Conservation (phyloP, 2,797 vertebrate species). For the Capromys pilorides region DNA sequence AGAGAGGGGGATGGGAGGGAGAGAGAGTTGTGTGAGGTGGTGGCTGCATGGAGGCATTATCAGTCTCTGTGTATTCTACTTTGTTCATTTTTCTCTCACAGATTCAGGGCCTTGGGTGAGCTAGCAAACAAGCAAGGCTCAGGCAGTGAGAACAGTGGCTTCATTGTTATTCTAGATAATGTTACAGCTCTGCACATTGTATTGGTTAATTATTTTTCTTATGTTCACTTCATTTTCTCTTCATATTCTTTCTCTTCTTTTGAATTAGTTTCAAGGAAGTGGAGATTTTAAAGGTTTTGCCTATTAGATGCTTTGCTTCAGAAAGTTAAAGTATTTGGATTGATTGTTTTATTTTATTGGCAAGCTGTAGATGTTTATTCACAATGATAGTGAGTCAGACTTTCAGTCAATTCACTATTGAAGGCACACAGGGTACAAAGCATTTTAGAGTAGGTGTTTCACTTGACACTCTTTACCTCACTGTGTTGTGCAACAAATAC, state of each 20-base stretch:
- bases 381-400: conserved; percentile 31
- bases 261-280: conserved; percentile 62
- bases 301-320: conserved; percentile 57
- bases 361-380: conserved; percentile 67
- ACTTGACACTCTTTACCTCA: neutral
- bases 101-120: conserved; percentile 80
- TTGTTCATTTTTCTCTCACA: conserved; percentile 83
- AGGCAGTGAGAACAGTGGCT: conserved; percentile 85
- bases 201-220: conserved; percentile 80
- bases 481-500: neutral
- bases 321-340: conserved; percentile 60
- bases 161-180: conserved; percentile 85
- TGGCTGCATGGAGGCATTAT: conserved; percentile 79
- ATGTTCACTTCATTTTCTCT: conserved; percentile 68
- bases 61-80: conserved; percentile 85
- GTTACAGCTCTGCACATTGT: conserved; percentile 82
- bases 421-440: neutral
- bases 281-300: neutral
- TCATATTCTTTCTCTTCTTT: conserved; percentile 50
- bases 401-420: conserved; percentile 35
- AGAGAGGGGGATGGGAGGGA: neutral
- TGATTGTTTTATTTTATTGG: conserved; percentile 69
- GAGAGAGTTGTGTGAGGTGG: conserved; percentile 50
- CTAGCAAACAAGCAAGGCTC: conserved; percentile 81
- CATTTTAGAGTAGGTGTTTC: neutral